Base-by-base conservation (phyloP, 1,140 invertebrate species). In the Diorhabda elongata region DNA sequence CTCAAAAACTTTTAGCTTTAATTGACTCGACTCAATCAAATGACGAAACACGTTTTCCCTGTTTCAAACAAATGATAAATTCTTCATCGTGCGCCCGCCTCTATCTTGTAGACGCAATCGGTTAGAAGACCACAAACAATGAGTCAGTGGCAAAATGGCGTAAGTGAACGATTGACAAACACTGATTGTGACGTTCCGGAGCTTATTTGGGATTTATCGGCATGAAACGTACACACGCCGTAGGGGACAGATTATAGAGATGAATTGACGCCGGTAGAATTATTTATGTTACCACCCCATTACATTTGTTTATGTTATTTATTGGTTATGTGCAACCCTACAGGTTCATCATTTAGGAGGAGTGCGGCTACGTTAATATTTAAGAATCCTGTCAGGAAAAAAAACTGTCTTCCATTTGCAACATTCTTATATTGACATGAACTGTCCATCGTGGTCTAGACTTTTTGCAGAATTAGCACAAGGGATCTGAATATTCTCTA, bases 221-320 rank as follows among this genome's bases (percentile, higher is more conserved):
- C 63, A 67, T 68, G 9, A 56, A 42, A 11, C 47, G 5, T 9
- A 8, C 42, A n/a, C 59, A 8, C 70, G 64, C 73, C 66, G 69
- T 69, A 68, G 71, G 73, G 73, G 73, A 76, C 73, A 72, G 73
- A 76, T 76, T 76, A 76, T 75, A 71, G 70, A 72, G 74, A 75
- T 73, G 66, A 73, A 76, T 76, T 69, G 75, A 73, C 73, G 68
- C 69, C 62, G 64, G 56, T 56, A 61, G 75, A 76, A 76, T 76
- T 76, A 76, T 76, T 76, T 76, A 76, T 76, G 73, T 72, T 67
- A 59, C 63, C 66, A 67, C 69, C 73, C 71, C 67, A 69, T 71
- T 61, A 71, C 68, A 71, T 73, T 73, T 72, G 72, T 75, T 75
- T 72, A 69, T 68, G 74, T 75, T 74, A 75, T 75, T 75, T 73